Conservation (phyloP, 2,888 invertebrate species). For the Brachylomia viminalis region DNA sequence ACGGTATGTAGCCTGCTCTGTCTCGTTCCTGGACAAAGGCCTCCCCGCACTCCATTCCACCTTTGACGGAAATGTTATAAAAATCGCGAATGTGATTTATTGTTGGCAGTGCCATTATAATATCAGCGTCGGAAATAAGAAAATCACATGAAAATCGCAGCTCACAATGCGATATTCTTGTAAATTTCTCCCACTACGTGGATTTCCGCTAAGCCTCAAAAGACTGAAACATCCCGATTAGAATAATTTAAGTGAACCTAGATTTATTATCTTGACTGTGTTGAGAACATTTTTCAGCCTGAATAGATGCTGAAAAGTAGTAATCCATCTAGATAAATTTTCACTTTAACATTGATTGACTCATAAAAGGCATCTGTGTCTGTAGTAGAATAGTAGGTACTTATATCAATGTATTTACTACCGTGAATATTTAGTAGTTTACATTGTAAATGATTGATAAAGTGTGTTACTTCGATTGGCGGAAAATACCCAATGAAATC, state of each 20-base stretch:
- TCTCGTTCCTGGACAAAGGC: too few relatives aligned
- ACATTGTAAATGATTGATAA: background rate
- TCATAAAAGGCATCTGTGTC: background rate
- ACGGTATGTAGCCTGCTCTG: background rate
- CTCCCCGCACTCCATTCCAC: too few relatives aligned
- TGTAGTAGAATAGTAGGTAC: background rate
- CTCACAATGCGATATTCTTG: background rate
- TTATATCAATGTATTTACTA: background rate
- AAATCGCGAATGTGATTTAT: background rate
- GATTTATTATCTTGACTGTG: background rate
- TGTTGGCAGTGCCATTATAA: background rate
- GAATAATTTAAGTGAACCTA: background rate
- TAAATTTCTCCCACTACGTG: background rate
- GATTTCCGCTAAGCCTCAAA: background rate
- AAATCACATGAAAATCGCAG: background rate
- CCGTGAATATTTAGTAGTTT: slow-evolving; percentile 4
- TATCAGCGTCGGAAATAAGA: background rate
- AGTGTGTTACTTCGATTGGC: background rate
- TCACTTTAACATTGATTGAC: slow-evolving; percentile 4
- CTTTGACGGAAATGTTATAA: background rate
- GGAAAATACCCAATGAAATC: slow-evolving; percentile 26
- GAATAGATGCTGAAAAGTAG: background rate
- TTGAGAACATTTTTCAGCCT: background rate
- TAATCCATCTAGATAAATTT: background rate
- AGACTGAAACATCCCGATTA: background rate